Evolutionary conservation across 2,113 vertebrate species (phyloP), one percentile per base, ranked within the genome.

Genomic region (Cephalopterus ornatus): DNA sequence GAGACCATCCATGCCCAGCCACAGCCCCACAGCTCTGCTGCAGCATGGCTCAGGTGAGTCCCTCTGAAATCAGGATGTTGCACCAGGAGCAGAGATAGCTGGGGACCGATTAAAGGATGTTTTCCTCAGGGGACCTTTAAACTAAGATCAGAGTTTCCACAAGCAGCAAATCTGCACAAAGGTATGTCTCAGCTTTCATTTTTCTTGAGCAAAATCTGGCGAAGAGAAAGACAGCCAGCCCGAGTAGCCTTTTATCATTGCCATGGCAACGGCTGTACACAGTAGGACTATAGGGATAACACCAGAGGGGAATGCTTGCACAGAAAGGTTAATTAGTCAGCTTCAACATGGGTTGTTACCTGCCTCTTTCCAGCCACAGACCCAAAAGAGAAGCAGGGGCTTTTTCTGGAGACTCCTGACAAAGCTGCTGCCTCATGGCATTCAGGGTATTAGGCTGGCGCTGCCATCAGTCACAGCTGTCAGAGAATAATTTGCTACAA

Each of bases 1-100:
- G 20, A 65, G 62, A 30, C 9, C 20, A 22, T 32, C 28, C 9
- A 5, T 23, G 41, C 28, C 39, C 62, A 50, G 42, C 35, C 5
- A 0, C 2, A 67, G 53, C 37, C 83, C 66, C 9, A 6, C 2
- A 1, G 77, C 59, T 61, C 32, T 42, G 39, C 46, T 37, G 47
- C 0, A 0, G 21, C 63, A 46, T 1, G 23, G 26, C 0, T 32
- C 63, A 47, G 72, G 28, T 0, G 4, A 22, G 24, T 3, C 15
- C 14, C 23, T 12, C 67, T 71, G 56, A 49, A 53, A 58, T 6
- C 0, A 1, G 39, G 78, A 55, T 8, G 37, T 59, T 37, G n/a
- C 55, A 39, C 9, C 52, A 24, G 37, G 62, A 85, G 50, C 39
- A 80, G 59, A 61, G 56, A 18, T 13, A 55, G 18, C 32, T 42